A percentile compares a stretch with the other conserved stretches of the same genome.
phyloP scores from a whole-genome alignment of 2,113 vertebrate genomes.

The Cygnus buccinator region DNA sequence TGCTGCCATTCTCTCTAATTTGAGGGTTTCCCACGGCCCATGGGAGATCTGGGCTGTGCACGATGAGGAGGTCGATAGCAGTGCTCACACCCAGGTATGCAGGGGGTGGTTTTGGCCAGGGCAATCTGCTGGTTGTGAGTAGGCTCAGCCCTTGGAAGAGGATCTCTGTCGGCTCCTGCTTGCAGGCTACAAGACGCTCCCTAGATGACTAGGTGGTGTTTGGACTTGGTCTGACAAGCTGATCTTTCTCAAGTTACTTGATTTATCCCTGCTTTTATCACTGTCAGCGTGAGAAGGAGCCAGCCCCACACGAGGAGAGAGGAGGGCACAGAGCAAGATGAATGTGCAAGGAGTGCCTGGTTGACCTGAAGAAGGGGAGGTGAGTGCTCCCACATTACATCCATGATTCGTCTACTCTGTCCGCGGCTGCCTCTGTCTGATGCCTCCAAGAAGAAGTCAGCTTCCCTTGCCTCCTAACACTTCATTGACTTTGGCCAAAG shows the following conservation, averaged over 20 bases:
- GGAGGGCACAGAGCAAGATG: neutral
- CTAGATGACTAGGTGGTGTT: neutral
- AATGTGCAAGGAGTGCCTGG: neutral
- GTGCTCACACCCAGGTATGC: neutral
- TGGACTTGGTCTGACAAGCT: neutral
- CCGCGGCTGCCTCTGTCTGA: neutral
- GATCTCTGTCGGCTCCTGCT: neutral
- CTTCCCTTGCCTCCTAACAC: neutral
- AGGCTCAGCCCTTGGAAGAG: neutral
- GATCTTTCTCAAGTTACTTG: constrained; percentile 22
- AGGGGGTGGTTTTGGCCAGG: neutral
- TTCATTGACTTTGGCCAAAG: neutral
- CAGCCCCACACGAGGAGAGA: neutral
- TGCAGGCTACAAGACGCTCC: neutral
- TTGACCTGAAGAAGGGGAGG: neutral
- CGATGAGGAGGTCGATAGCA: neutral
- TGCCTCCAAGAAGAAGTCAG: neutral
- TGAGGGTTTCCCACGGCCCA: neutral
- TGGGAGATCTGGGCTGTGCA: neutral
- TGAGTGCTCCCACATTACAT: neutral
- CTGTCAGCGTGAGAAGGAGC: neutral
- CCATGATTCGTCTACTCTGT: neutral
- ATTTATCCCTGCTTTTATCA: neutral
- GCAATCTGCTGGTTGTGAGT: neutral
- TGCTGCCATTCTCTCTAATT: neutral